Conservation (phyloP, 2,113 vertebrate genomes). For the Pristiophorus japonicus region DNA sequence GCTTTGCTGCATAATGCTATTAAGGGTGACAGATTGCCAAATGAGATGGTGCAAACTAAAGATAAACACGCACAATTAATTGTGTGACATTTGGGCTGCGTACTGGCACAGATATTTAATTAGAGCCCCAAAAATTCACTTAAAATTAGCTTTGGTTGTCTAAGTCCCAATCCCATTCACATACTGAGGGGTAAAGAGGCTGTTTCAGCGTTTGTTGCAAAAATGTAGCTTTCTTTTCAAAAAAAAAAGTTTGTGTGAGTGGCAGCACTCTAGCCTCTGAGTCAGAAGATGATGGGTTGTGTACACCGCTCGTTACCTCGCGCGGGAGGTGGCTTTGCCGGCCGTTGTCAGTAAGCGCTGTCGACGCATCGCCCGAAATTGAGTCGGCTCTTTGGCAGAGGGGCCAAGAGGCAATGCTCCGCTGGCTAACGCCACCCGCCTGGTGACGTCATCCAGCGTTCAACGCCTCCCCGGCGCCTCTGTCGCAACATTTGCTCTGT, state of each 20-base stretch:
- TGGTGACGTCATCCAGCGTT: no score
- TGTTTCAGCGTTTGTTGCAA: neutral
- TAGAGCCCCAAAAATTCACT: neutral
- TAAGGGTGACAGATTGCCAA: constrained; percentile 18
- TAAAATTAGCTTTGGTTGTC: neutral
- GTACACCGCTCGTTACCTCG: no score
- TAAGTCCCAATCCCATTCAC: neutral
- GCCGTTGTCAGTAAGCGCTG: no score
- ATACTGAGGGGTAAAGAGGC: neutral
- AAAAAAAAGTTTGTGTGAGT: no score
- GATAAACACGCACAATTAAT: neutral
- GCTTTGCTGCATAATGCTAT: neutral
- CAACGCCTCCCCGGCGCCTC: no score
- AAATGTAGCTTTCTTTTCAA: neutral
- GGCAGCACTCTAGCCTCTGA: neutral
- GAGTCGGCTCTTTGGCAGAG: no score
- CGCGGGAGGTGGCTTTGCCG: no score
- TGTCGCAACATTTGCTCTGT: no score
- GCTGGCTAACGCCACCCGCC: no score
- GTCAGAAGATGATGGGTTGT: neutral
- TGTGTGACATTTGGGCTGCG: neutral
- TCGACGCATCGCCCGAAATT: no score
- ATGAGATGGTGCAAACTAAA: neutral
- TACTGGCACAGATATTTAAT: neutral
- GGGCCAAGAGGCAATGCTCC: no score